Base-by-base conservation (phyloP, 2,113 vertebrate species). In the Amia ocellicauda region DNA sequence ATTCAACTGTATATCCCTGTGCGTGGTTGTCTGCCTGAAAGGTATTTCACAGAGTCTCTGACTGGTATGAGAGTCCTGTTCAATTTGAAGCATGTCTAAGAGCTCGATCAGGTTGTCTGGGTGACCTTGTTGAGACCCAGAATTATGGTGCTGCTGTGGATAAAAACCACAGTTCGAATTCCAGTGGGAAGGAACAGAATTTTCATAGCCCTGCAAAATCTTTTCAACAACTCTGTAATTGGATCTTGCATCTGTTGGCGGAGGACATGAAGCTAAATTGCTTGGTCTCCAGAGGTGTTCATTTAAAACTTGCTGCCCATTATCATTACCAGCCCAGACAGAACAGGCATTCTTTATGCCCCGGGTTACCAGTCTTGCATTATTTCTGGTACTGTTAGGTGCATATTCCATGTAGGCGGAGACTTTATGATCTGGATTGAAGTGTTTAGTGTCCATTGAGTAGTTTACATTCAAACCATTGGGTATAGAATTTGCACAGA, bases 211-310 rank as follows among this genome's bases (percentile, higher is more conserved):
- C 86, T 91, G 96, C 73, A 98, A 74, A 76, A 97, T 91, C 78
- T 91, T 92, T 79, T 97, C 93, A 66, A 97, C 88, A 49, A 94
- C 94, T 7, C 95, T 92, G 7, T 98, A 97, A 81, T 99, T 97
- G 0, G 96, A 99, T 69, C 89, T 89, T 55, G 95, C 91, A 36
- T 97, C 94, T 64, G 92, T 88, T 7, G 93, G 95, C 19, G 92
- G 91, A 0, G 94, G 95, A 63, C 94, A 92, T 2, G 92, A 91
- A 5, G 93, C 97, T 66, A 98, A 86, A 72, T 91, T 92, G 61
- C 90, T 91, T 9, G 92, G 89, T 80, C 86, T 93, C 94, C 93
- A 96, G 52, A 94, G 90, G 69, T 92, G 91, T 53, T 94, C 93
- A 0, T 74, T 80, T 88, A 92, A 70, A 88, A 88, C 87, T 43